phyloP scores from a whole-genome alignment of 2,113 vertebrate species.

The Alligator mississippiensis region DNA sequence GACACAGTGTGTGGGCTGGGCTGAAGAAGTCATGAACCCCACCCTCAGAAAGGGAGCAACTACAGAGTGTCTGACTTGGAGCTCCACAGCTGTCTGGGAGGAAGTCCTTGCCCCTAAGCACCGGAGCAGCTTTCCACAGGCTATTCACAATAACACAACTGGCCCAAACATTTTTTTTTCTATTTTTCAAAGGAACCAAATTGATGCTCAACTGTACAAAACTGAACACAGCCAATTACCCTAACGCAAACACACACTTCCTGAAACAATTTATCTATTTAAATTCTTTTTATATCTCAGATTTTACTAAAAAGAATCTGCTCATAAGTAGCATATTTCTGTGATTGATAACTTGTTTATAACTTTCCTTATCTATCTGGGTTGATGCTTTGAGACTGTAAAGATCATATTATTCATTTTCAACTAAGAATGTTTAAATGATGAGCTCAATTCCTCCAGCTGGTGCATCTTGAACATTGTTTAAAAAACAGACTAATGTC shows the following conservation, averaged over 20 bases:
- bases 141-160: slow-evolving; percentile 31
- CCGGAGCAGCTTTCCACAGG: neutral
- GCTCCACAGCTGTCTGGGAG: slow-evolving; percentile 31
- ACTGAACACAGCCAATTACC: neutral
- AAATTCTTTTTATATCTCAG: neutral
- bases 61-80: neutral
- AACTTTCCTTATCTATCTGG: neutral
- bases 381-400: neutral
- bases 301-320: neutral
- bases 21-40: slow-evolving; percentile 1
- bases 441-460: neutral
- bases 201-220: neutral
- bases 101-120: slow-evolving; percentile 25
- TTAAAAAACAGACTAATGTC: neutral
- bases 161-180: neutral
- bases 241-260: neutral
- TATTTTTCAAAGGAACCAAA: neutral
- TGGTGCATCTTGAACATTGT: neutral
- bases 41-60: slow-evolving; percentile 29
- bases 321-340: neutral
- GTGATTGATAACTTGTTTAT: neutral
- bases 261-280: slow-evolving; percentile 22
- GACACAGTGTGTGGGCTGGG: slow-evolving; percentile 40
- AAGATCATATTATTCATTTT: neutral
- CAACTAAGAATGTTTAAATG: neutral